Percentiles rank a stretch among this genome's conserved stretches.
Evolutionary conservation across 2,797 vertebrate genomes (phyloP).

Genomic region (Poeciliopsis paucimaculata): DNA sequence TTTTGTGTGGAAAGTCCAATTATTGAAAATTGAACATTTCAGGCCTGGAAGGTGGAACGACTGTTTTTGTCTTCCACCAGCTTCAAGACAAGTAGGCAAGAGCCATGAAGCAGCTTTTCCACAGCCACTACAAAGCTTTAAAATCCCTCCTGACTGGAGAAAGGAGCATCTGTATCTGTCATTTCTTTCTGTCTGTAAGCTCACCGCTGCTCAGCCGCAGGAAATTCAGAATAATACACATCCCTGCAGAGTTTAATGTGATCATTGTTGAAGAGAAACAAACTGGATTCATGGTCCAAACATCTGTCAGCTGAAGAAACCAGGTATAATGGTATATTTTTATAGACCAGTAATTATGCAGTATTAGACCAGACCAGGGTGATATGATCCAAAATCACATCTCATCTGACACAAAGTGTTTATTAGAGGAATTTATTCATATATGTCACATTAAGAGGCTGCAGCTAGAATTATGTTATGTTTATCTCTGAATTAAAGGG

Average conservation of each 20-base stretch:
- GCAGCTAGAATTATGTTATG: background rate
- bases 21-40: background rate
- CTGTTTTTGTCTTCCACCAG: background rate
- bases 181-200: background rate
- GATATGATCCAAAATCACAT: background rate
- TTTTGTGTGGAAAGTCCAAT: background rate
- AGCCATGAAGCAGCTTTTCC: background rate
- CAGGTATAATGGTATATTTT: background rate
- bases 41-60: background rate
- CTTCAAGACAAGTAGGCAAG: background rate
- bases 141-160: background rate
- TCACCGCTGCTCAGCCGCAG: background rate
- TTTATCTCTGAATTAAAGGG: background rate
- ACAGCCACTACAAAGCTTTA: background rate
- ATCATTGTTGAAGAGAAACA: background rate
- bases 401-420: background rate
- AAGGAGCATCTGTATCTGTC: background rate
- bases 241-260: background rate
- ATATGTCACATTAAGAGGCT: background rate
- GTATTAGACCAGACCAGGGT: background rate
- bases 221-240: background rate
- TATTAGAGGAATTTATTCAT: too few relatives aligned
- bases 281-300: background rate
- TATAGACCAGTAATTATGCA: background rate
- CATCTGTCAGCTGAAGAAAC: background rate